Evolutionary conservation across 2,797 vertebrate genomes (phyloP).

Genomic region (Melanotaenia boesemani): DNA sequence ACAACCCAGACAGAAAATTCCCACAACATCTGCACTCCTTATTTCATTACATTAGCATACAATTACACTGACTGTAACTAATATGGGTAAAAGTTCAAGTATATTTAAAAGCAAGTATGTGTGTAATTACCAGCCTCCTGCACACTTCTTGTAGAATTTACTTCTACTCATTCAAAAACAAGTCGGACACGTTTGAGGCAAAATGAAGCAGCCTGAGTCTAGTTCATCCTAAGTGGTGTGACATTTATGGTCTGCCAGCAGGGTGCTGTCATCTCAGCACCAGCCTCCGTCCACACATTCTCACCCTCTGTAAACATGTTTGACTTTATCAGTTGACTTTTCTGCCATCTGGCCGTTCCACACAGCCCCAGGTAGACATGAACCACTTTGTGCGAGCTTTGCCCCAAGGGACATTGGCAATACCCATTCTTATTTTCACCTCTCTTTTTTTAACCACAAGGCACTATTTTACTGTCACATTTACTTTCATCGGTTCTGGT

Average conservation of each 20-base stretch:
- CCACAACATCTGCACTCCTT: neutral
- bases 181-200: slow-evolving; percentile 11
- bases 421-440: slow-evolving; percentile 32
- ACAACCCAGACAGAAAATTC: neutral
- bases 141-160: neutral
- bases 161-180: slow-evolving; percentile 16
- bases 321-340: slow-evolving; percentile 75
- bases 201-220: slow-evolving; percentile 21
- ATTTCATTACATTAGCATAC: too few relatives aligned
- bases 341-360: slow-evolving; percentile 69
- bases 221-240: slow-evolving; percentile 36
- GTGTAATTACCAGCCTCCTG: neutral
- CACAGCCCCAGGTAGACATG: slow-evolving; percentile 40
- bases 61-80: neutral
- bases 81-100: neutral
- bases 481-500: slow-evolving; percentile 37
- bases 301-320: slow-evolving; percentile 65
- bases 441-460: slow-evolving; percentile 6
- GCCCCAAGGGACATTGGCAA: slow-evolving; percentile 38
- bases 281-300: slow-evolving; percentile 61
- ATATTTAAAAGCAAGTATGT: neutral
- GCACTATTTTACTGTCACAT: slow-evolving; percentile 39
- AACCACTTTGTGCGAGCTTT: slow-evolving; percentile 33
- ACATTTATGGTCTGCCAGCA: slow-evolving; percentile 39
- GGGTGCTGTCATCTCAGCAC: slow-evolving; percentile 60